Evolutionary conservation across 2,888 invertebrate genomes (phyloP).

Genomic region (Drosophila falleni): DNA sequence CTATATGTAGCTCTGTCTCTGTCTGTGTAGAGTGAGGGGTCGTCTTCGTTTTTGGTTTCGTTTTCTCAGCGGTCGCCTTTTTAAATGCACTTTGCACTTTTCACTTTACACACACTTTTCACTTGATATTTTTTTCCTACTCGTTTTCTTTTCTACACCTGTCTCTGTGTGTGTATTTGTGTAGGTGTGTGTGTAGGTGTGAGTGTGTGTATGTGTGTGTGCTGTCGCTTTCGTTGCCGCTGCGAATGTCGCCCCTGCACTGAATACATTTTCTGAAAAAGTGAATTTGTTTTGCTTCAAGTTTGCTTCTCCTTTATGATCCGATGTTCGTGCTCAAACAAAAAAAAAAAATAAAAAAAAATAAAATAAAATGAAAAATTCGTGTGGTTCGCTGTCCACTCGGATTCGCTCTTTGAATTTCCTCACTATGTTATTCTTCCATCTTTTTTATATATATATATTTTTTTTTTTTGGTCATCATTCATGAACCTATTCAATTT

Average conservation of each 20-base stretch:
- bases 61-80: conserved; percentile 32
- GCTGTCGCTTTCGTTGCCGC: conserved; percentile 77
- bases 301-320: conserved; percentile 37
- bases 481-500: conserved; percentile 69
- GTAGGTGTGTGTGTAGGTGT: conserved; percentile 25
- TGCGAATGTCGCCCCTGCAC: conserved; percentile 83
- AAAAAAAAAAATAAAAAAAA: neutral
- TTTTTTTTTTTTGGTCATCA: conserved; percentile 48
- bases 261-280: conserved; percentile 82
- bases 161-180: conserved; percentile 9
- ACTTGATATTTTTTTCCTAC: neutral
- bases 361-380: conserved; percentile 3
- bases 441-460: conserved; percentile 26
- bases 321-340: conserved; percentile 7
- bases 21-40: neutral
- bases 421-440: conserved; percentile 29
- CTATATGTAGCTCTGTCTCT: neutral
- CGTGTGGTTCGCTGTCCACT: neutral
- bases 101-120: conserved; percentile 53
- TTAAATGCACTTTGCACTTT: conserved; percentile 55
- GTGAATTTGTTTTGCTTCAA: conserved; percentile 71
- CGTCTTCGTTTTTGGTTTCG: conserved; percentile 19
- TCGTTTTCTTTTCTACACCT: neutral
- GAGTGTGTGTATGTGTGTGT: conserved; percentile 36
- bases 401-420: conserved; percentile 25